These are phyloP conservation scores for Lutraria lutraria DNA, from an alignment of 2,888 invertebrate genomes.

Conservation along the genomic window DNA sequence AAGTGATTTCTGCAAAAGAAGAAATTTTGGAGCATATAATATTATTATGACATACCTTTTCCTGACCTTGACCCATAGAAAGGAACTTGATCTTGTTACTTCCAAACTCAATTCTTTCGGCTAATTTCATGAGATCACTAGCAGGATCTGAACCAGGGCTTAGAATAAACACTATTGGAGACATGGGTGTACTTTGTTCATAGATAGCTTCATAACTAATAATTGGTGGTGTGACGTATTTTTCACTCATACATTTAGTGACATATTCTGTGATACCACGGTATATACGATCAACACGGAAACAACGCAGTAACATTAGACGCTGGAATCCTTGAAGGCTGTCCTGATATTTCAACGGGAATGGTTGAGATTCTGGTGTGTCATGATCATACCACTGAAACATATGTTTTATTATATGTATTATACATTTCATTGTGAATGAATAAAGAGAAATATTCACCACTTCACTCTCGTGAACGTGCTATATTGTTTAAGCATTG, in stretches of 20 bases:
- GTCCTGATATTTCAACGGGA: slow-evolving; percentile 92
- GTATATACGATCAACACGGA: slow-evolving; percentile 95
- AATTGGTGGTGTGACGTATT: slow-evolving; percentile 95
- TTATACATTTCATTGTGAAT: neutral
- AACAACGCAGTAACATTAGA: slow-evolving; percentile 95
- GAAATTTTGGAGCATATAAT: neutral
- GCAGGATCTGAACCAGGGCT: slow-evolving; percentile 87
- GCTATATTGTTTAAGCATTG: neutral
- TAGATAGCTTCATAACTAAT: slow-evolving; percentile 94
- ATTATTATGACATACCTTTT: slow-evolving; percentile 81
- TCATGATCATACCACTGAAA: slow-evolving; percentile 94
- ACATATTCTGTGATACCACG: slow-evolving; percentile 95
- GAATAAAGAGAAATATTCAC: no score
- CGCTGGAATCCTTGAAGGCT: slow-evolving; percentile 90
- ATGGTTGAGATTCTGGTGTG: slow-evolving; percentile 91
- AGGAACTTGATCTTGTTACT: slow-evolving; percentile 87
- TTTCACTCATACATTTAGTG: slow-evolving; percentile 93
- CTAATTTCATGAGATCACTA: slow-evolving; percentile 87
- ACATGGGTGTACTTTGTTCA: slow-evolving; percentile 93
- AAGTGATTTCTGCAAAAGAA: neutral
- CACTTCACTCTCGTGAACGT: neutral
- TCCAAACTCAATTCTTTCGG: slow-evolving; percentile 87
- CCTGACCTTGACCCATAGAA: slow-evolving; percentile 88
- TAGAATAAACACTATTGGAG: slow-evolving; percentile 87
- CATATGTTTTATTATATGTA: slow-evolving; percentile 60